Percentiles rank a stretch among this genome's conserved stretches.
These are phyloP conservation scores for Anser brachyrhynchus DNA, from an alignment of 2,113 vertebrate genomes.

Conservation along the genomic window DNA sequence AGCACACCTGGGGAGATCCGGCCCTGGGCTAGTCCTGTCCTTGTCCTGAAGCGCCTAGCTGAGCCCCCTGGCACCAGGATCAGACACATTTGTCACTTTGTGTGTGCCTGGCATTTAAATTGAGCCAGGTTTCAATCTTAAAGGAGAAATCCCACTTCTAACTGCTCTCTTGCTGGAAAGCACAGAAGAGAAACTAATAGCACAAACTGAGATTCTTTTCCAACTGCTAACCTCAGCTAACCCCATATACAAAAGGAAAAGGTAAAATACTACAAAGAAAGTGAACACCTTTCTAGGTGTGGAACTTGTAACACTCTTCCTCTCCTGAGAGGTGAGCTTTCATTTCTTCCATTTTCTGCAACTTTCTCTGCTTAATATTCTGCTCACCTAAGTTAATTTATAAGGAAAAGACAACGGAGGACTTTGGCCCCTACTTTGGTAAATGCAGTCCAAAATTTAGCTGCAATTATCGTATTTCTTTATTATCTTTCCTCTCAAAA, in stretches of 20 bases:
- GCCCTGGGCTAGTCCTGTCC: not conserved
- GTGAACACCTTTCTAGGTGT: not conserved
- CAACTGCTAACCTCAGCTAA: not conserved
- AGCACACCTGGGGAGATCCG: not conserved
- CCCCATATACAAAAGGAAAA: accelerated
- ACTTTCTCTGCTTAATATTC: not conserved
- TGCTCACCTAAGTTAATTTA: not conserved
- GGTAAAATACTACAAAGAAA: not conserved
- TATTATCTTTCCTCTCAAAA: not conserved
- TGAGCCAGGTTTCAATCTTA: not conserved
- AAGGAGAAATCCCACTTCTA: not conserved
- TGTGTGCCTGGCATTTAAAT: not conserved
- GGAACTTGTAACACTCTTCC: not conserved
- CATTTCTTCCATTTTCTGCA: not conserved
- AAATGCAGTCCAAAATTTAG: not conserved
- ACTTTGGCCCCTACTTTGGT: not conserved
- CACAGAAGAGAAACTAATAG: not conserved
- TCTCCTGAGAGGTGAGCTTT: accelerated
- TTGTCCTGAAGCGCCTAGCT: not conserved
- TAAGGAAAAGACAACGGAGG: not conserved
- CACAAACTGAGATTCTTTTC: not conserved
- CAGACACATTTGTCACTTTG: not conserved
- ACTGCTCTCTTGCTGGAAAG: not conserved
- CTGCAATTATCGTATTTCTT: accelerated
- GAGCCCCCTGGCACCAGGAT: not conserved